Base-by-base conservation (phyloP, 1,140 invertebrate genomes). In the Heliconius congener region DNA sequence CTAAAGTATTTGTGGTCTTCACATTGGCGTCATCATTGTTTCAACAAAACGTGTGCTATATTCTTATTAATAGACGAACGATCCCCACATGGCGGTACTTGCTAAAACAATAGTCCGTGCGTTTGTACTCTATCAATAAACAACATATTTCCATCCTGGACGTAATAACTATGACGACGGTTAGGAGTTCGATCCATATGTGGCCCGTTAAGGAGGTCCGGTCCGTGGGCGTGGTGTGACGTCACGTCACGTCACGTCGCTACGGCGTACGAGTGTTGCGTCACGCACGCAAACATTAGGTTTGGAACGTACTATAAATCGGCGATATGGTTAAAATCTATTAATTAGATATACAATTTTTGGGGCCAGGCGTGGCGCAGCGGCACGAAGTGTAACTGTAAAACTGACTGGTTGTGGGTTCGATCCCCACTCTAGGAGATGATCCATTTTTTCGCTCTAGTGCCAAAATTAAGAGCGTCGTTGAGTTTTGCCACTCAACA, bases 211-310 rank as follows among this genome's bases (percentile, higher is more conserved):
- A 66, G 27, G 23, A 66, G 60, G 60, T 66, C 60, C 60, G 27
- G 60, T 73, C 66, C 74, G 73, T 42, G 71, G 77, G 82, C 71
- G 77, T 77, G 81, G 39, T 75, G 74, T 77, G 83, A 72, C 72
- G 80, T 71, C 70, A 78, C 74, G 30, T 70, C 37, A 19, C 30
- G 78, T 79, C 78, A 79, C 37, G 39, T 27, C 73, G 27, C 30
- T 30, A 8, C 27, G 27, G 73, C 46, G 73, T 8, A 55, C 73
- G 73, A 52, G 42, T 2, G 73, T 30, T 52, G 73, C 73, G 50
- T 74, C 50, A 55, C 73, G 73, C 73, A 37, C 73, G 27, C 73
- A 74, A 0, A n/a, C 18, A 19, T 66, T 66, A 66, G 60, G 13
- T 27, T 27, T 16, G 23, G 11, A 23, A 66, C 60, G 8, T 4